These are phyloP conservation scores for Eristalis tenax DNA, from an alignment of 2,888 invertebrate species.

Conservation along the genomic window DNA sequence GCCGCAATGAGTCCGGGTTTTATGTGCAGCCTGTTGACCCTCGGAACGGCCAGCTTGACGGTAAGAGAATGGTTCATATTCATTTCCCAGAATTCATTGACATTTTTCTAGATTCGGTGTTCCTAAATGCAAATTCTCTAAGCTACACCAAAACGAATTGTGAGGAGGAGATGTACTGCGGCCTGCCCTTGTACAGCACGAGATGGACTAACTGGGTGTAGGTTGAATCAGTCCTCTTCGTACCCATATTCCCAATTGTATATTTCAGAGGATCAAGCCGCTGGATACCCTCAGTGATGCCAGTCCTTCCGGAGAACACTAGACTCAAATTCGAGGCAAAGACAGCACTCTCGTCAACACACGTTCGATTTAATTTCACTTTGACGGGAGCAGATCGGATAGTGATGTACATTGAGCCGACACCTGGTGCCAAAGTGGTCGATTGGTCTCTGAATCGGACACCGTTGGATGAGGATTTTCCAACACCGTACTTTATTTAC, in stretches of 20 bases:
- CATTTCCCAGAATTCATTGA: neutral
- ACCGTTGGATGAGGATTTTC: slow-evolving; percentile 72
- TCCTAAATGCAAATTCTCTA: slow-evolving; percentile 74
- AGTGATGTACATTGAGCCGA: slow-evolving; percentile 76
- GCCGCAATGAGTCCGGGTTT: slow-evolving; percentile 80
- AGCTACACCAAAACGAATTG: slow-evolving; percentile 75
- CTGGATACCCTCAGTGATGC: slow-evolving; percentile 76
- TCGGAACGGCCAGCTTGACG: slow-evolving; percentile 63
- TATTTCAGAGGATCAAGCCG: slow-evolving; percentile 74
- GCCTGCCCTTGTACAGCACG: slow-evolving; percentile 77
- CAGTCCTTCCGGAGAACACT: slow-evolving; percentile 73
- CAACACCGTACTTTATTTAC: slow-evolving; percentile 76
- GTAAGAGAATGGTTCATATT: slow-evolving; percentile 48
- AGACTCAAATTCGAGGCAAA: slow-evolving; percentile 73
- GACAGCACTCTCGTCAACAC: slow-evolving; percentile 42
- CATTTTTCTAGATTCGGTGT: slow-evolving; percentile 72
- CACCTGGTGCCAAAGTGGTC: slow-evolving; percentile 71
- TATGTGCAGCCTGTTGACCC: slow-evolving; percentile 82
- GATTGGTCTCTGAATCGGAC: slow-evolving; percentile 77
- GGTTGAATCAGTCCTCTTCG: neutral
- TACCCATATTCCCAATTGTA: neutral
- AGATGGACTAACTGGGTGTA: slow-evolving; percentile 78
- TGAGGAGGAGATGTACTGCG: slow-evolving; percentile 75
- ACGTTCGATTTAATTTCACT: slow-evolving; percentile 74
- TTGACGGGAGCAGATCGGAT: slow-evolving; percentile 76